These are phyloP conservation scores for Sebastes matsubarae DNA, from an alignment of 2,797 vertebrate species.

Conservation along the genomic window DNA sequence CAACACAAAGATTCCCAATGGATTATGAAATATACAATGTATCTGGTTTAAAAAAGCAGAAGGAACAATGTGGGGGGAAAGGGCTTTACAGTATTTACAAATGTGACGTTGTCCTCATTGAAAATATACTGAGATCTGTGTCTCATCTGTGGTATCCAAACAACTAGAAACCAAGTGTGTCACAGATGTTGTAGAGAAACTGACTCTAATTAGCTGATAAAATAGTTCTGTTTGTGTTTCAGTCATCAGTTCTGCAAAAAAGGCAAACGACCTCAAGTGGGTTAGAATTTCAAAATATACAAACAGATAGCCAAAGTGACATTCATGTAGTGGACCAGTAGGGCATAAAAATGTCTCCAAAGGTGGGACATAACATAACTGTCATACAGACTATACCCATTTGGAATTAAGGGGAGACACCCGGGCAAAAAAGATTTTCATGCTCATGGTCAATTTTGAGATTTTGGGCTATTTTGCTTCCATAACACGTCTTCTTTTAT, in stretches of 20 bases:
- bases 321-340: conserved; percentile 3
- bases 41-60: conserved; percentile 38
- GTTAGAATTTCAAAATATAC: conserved; percentile 25
- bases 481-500: too few species aligned
- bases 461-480: too few species aligned
- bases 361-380: neutral
- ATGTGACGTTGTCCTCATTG: conserved; percentile 28
- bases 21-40: conserved; percentile 69
- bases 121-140: conserved; percentile 45
- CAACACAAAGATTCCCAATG: conserved; percentile 43
- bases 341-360: neutral
- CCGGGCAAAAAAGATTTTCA: too few species aligned
- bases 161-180: conserved; percentile 13
- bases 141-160: conserved; percentile 37
- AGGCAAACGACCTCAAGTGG: conserved; percentile 16
- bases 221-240: conserved; percentile 15
- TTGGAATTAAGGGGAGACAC: neutral
- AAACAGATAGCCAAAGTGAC: conserved; percentile 40
- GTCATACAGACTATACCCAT: neutral
- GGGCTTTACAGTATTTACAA: conserved; percentile 73
- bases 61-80: neutral
- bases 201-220: neutral
- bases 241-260: conserved; percentile 1
- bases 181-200: neutral
- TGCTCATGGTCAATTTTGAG: too few species aligned